Conservation (phyloP, 1,140 invertebrate species). For the Meloidogyne floridensis region DNA sequence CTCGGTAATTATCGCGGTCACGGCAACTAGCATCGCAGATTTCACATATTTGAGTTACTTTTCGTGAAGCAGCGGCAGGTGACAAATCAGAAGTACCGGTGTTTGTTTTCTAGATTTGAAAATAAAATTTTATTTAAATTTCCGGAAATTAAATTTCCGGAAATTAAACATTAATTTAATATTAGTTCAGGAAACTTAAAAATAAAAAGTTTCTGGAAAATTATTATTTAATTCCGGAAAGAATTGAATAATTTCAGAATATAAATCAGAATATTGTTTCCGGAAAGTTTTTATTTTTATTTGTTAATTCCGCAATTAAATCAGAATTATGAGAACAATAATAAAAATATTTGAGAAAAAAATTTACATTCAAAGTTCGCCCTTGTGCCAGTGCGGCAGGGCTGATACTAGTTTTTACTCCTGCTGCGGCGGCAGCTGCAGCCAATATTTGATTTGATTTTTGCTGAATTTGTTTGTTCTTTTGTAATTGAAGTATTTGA, state of each 20-base stretch:
- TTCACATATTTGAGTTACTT: constrained; percentile 38
- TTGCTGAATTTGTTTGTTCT: constrained; percentile 15
- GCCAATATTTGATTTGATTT: constrained; percentile 24
- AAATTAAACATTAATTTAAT: no score
- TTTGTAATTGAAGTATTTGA: constrained; percentile 38
- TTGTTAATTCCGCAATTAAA: no score
- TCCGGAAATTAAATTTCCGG: no score
- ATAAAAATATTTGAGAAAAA: background rate
- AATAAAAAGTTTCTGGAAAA: no score
- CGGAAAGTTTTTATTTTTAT: no score
- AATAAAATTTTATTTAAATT: no score
- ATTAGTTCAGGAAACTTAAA: no score
- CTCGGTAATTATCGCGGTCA: constrained; percentile 47
- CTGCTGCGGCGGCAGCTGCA: constrained; percentile 9
- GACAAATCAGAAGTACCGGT: background rate
- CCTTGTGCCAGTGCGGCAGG: background rate
- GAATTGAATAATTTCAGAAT: no score
- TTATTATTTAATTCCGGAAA: no score
- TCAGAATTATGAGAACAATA: no score
- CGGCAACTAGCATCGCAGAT: constrained; percentile 57
- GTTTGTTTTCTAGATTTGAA: background rate
- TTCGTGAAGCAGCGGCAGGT: background rate
- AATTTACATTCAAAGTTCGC: background rate
- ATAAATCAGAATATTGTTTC: no score
- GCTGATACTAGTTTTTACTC: background rate